A percentile compares a stretch with the other conserved stretches of the same genome.
Evolutionary conservation across 2,113 vertebrate species (phyloP).

Genomic region (Nesoenas mayeri): DNA sequence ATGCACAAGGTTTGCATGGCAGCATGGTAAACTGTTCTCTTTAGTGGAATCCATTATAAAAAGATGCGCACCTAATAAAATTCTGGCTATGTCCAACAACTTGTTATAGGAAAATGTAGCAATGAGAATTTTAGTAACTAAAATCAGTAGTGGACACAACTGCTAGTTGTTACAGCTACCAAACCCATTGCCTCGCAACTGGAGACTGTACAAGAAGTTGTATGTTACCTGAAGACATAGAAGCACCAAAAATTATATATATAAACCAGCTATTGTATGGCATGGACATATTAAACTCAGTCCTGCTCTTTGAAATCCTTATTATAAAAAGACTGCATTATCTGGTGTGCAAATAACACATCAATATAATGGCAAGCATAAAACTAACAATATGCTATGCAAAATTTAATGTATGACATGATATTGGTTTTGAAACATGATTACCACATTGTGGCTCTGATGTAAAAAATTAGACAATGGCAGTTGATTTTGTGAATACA

Average conservation of each 20-base stretch:
- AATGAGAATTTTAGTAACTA: conserved; percentile 15
- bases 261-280: not conserved
- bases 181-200: not conserved
- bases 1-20: not conserved
- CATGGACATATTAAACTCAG: not conserved
- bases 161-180: not conserved
- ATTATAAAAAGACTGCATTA: not conserved
- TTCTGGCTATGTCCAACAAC: not conserved
- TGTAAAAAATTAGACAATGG: not conserved
- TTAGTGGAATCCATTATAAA: not conserved
- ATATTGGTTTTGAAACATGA: not conserved
- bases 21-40: not conserved
- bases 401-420: not conserved
- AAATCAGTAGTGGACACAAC: not conserved
- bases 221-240: not conserved
- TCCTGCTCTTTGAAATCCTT: not conserved
- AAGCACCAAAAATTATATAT: not conserved
- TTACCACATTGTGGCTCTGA: not conserved
- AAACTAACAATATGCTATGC: not conserved
- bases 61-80: not conserved
- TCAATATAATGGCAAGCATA: not conserved
- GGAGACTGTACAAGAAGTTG: not conserved
- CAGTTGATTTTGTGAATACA: not conserved
- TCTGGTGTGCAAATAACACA: not conserved
- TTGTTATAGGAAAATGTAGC: not conserved